A percentile compares a stretch with the other conserved stretches of the same genome.
phyloP scores from a whole-genome alignment of 2,113 vertebrate species.

The Turdus rufiventris region DNA sequence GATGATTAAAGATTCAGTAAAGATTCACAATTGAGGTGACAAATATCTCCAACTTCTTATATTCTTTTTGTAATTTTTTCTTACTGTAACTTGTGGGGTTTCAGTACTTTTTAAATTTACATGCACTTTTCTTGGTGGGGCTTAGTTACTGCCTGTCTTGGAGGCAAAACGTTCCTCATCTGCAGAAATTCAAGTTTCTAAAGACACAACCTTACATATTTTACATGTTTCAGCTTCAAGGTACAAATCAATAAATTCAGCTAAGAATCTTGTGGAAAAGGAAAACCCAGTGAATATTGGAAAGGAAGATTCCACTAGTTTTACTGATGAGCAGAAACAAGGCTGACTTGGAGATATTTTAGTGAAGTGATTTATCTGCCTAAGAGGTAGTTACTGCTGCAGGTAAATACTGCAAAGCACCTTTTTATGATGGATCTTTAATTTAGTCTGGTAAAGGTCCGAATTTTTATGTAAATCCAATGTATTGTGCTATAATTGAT shows the following conservation, averaged over 20 bases:
- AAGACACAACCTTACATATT: neutral
- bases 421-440: neutral
- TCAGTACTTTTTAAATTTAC: neutral
- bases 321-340: neutral
- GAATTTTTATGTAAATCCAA: neutral
- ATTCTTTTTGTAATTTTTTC: neutral
- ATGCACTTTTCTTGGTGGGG: neutral
- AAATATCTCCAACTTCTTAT: neutral
- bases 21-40: neutral
- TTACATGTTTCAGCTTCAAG: neutral
- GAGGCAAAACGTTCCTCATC: neutral
- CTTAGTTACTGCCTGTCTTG: neutral
- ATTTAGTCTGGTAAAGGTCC: neutral
- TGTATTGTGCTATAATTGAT: neutral
- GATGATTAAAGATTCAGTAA: neutral
- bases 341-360: neutral
- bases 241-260: neutral
- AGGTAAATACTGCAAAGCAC: neutral
- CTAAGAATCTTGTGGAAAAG: neutral
- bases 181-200: neutral
- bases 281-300: neutral
- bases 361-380: neutral
- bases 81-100: neutral
- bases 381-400: neutral
- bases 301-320: neutral